Evolutionary conservation across 2,113 vertebrate genomes (phyloP), one percentile per base, ranked within the genome.

Genomic region (Neotoma lepida): DNA sequence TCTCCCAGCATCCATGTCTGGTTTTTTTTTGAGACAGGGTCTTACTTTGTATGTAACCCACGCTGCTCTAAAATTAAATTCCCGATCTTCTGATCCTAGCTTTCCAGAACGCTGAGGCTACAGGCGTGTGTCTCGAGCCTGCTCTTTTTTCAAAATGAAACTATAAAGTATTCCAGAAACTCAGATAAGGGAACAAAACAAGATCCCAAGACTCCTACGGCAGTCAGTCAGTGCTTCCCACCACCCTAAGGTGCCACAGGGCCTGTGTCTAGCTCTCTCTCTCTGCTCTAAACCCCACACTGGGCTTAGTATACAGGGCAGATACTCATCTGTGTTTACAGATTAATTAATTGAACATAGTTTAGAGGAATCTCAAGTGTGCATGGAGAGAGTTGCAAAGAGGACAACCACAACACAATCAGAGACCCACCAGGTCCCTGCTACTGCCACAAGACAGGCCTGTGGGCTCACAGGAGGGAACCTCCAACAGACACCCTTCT

Each of bases 111-210:
- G 20, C 73, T 78, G 20, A 61, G 74, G 35, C 7, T 20, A 77
- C 30, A 77, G 20, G 10, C 3, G 18, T 63, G 0, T 51, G 4
- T 14, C 4, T 56, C 9, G 4, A 7, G 2, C 6, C 39, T 61
- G 9, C 33, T 58, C 15, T 22, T 44, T 41, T 35, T 56, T 26
- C 18, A 70, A 93, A 91, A 93, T 64, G 39, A 85, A n/a, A 66
- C 58, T 56, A 71, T 74, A 86, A 70, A 14, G 4, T 56, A 88
- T 88, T 92, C 61, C 66, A 94, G 88, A 92, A 95, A 84, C 70
- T 58, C 35, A 89, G n/a, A 91, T 24, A 88, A 84, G 44, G 46
- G 41, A 33, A 70, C 71, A 68, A 88, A 93, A 86, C 46, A 88
- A 81, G 91, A 88, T 64, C 56, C 85, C 44, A 61, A 91, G 76